Percentiles rank a stretch among this genome's conserved stretches.
Conservation (phyloP, 2,888 invertebrate species). For the Argyra leucocephala region DNA sequence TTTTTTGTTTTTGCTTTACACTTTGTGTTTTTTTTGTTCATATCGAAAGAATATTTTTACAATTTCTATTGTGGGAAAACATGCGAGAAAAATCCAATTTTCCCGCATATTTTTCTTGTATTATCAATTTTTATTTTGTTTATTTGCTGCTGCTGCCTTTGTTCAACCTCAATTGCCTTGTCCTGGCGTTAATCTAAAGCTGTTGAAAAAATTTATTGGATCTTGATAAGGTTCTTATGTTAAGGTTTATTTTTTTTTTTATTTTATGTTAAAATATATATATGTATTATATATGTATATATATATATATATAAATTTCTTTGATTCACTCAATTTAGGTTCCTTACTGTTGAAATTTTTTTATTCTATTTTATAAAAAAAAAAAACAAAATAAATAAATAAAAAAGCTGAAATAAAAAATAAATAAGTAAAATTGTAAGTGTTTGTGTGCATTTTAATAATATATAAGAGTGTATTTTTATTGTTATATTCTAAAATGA, state of each 20-base stretch:
- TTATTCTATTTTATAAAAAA: too few species aligned
- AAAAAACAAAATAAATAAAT: too few species aligned
- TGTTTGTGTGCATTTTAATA: too few species aligned
- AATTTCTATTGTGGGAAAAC: background rate
- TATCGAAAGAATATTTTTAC: background rate
- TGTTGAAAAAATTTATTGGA: conserved; percentile 18
- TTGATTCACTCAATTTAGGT: background rate
- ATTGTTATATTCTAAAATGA: too few species aligned
- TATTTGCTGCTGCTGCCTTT: conserved; percentile 14
- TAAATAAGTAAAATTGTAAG: too few species aligned
- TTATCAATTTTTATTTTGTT: background rate
- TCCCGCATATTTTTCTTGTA: background rate
- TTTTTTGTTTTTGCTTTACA: background rate
- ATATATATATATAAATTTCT: background rate
- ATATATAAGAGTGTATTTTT: too few species aligned
- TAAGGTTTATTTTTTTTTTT: conserved; percentile 8
- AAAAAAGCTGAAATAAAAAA: too few species aligned
- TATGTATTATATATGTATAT: background rate
- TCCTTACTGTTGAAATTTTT: background rate
- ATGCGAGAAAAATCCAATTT: conserved; percentile 17
- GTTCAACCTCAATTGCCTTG: conserved; percentile 19
- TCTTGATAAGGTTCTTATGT: conserved; percentile 17
- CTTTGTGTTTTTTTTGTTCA: background rate
- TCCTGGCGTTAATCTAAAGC: conserved; percentile 17
- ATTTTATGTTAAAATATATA: background rate